phyloP scores from a whole-genome alignment of 2,888 invertebrate genomes.

The Hirtodrosophila histrioides region DNA sequence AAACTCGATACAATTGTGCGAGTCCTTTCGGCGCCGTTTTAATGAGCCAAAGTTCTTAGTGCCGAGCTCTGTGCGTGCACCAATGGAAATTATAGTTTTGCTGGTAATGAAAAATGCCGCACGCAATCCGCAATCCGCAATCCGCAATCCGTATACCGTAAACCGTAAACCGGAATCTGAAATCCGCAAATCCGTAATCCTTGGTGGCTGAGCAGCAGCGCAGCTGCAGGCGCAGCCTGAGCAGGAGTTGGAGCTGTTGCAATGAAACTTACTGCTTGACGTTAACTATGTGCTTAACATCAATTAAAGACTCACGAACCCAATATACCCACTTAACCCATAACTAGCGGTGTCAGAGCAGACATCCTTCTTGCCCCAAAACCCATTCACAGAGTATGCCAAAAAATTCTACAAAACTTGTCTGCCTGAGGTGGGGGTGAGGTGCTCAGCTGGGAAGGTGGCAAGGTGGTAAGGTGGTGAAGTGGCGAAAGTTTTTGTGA shows the following conservation, averaged over 20 bases:
- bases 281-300: conserved; percentile 67
- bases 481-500: background rate
- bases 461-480: too few relatives aligned
- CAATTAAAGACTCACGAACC: conserved; percentile 74
- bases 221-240: too few relatives aligned
- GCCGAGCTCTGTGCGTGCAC: conserved; percentile 23
- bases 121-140: conserved; percentile 19
- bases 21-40: conserved; percentile 34
- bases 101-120: conserved; percentile 39
- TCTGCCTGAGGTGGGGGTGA: background rate
- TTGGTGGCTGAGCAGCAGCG: too few relatives aligned
- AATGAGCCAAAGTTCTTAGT: conserved; percentile 49
- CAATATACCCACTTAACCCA: conserved; percentile 74
- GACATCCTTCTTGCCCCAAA: conserved; percentile 2
- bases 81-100: conserved; percentile 46
- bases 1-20: conserved; percentile 8
- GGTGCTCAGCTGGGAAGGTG: too few relatives aligned
- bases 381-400: background rate
- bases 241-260: conserved; percentile 19
- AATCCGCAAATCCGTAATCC: conserved; percentile 8
- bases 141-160: too few relatives aligned
- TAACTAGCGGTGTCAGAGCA: conserved; percentile 35
- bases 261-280: conserved; percentile 46
- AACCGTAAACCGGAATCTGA: conserved; percentile 4
- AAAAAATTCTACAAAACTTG: conserved; percentile 3